Evolutionary conservation across 2,888 invertebrate genomes (phyloP).

Genomic region (Pammene aurita): DNA sequence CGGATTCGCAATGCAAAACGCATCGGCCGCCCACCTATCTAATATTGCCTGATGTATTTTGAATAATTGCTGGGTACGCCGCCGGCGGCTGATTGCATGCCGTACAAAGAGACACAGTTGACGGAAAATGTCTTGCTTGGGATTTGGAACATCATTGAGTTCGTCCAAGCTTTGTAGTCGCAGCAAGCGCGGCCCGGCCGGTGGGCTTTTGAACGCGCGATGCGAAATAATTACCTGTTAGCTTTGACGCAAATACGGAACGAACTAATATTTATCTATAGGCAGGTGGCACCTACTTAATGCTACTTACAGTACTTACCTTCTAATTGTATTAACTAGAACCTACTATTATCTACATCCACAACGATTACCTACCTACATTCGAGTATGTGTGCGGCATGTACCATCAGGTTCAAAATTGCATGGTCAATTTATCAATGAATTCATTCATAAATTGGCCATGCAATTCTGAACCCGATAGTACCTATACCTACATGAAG

Average conservation of each 20-base stretch:
- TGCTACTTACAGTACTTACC: too few species aligned
- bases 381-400: too few species aligned
- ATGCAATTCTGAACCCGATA: too few species aligned
- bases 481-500: too few species aligned
- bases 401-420: too few species aligned
- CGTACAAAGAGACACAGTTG: slow-evolving; percentile 66
- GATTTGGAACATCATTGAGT: slow-evolving; percentile 54
- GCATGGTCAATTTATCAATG: too few species aligned
- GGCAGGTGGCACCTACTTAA: too few species aligned
- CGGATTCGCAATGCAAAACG: slow-evolving; percentile 82
- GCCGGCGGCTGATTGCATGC: slow-evolving; percentile 69
- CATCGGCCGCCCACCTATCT: slow-evolving; percentile 78
- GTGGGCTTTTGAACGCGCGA: slow-evolving; percentile 3
- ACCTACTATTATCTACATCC: too few species aligned
- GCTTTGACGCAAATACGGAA: background rate
- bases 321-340: too few species aligned
- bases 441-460: too few species aligned
- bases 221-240: background rate
- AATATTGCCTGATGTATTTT: slow-evolving; percentile 82
- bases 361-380: too few species aligned
- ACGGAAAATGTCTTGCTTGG: slow-evolving; percentile 73
- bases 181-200: slow-evolving; percentile 4
- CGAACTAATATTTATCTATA: background rate
- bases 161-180: slow-evolving; percentile 46
- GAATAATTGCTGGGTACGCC: slow-evolving; percentile 77